Base-by-base conservation (phyloP, 2,797 vertebrate species). In the Moxostoma hubbsi region DNA sequence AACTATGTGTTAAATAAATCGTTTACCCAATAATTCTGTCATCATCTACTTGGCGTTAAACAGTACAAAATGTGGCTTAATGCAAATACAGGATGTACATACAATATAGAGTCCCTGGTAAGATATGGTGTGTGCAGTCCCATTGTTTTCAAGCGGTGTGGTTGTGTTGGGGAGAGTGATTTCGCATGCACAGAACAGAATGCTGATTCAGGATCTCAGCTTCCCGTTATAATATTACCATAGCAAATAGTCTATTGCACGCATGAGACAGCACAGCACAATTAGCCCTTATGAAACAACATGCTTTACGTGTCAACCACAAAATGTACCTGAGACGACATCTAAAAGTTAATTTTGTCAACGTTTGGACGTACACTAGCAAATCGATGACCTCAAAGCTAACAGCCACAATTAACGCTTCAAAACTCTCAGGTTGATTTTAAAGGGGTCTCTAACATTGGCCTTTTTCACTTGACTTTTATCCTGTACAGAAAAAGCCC, bases 181-280 rank as follows among this genome's bases (percentile, higher is more conserved):
- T 77, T 51, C 13, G 61, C 65, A 69, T 62, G 69, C 75, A 61
- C n/a, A 18, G 9, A 9, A 24, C 50, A 78, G 36, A 63, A 46
- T 55, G 68, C 76, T 63, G 51, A 71, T 70, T 70, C 66, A 55
- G 57, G 13, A 11, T 5, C 75, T 49, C 45, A 13, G 59, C 67
- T 71, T 71, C 76, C 43, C 36, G 67, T 64, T 78, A 53, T 49
- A 78, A 75, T 57, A 24, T 16, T 54, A 71, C 64, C 76, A 49
- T n/a, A 70, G 50, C 55, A 54, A 36, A 59, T 10, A 63, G 24
- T 8, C 10, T n/a, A 6, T 11, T 54, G 12, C 15, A 69, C 49
- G 62, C 13, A 76, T 53, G 13, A 13, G n/a, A 62, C 58, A 5
- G 9, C 24, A 47, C 50, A 55, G 16, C 9, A 66, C 45, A 58